These are phyloP conservation scores for Galbula dea DNA, from an alignment of 2,113 vertebrate species.

Conservation along the genomic window DNA sequence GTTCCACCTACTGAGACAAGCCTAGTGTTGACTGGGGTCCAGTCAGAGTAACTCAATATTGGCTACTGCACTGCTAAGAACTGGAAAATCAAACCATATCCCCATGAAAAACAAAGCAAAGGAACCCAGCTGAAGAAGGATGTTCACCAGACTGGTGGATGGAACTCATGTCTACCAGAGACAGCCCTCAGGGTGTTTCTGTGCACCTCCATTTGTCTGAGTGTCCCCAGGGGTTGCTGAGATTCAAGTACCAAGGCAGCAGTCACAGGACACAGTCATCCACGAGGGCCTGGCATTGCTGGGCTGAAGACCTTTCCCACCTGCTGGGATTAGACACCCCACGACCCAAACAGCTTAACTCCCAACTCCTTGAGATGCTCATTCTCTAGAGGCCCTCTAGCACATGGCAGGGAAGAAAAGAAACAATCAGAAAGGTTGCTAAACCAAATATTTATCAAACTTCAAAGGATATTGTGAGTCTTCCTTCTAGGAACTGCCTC, in stretches of 20 bases:
- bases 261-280: not conserved
- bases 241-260: not conserved
- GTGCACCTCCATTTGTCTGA: not conserved
- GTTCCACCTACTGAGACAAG: conserved; percentile 60
- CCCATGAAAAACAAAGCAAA: conserved; percentile 14
- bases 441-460: not conserved
- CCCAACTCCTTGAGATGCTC: not conserved
- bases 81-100: not conserved
- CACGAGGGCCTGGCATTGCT: not conserved
- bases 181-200: not conserved
- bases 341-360: not conserved
- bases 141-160: not conserved
- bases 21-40: conserved; percentile 54
- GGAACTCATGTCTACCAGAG: not conserved
- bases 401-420: not conserved
- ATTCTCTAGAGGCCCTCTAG: not conserved
- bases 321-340: not conserved
- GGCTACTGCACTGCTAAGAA: conserved; percentile 54
- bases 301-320: not conserved
- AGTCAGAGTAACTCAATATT: conserved; percentile 37
- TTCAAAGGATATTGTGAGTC: not conserved
- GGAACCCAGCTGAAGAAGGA: not conserved
- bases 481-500: conserved; percentile 12
- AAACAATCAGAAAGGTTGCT: not conserved
- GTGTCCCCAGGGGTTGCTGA: not conserved